Evolutionary conservation across 30 jellyfish, hydroid and myxozoan species (phyloP).

Genomic region (Rhopilema esculentum): DNA sequence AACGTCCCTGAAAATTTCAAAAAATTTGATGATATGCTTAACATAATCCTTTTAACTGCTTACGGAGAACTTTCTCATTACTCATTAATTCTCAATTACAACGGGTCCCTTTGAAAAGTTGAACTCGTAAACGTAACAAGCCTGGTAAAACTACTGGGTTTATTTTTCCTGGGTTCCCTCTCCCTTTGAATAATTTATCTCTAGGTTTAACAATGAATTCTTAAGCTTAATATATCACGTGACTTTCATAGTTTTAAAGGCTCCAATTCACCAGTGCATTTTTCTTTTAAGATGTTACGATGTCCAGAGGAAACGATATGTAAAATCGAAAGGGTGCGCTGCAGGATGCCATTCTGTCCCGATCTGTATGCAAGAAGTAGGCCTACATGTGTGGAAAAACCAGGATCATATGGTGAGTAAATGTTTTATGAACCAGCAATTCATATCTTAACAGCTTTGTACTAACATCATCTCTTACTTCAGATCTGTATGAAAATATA

Average conservation of each 20-base stretch:
- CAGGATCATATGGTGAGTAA: constrained; percentile 60
- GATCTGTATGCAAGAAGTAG: constrained; percentile 82
- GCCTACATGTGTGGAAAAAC: constrained; percentile 81
- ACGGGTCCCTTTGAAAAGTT: too few relatives aligned
- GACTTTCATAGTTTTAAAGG: not conserved
- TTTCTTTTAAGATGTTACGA: constrained; percentile 69
- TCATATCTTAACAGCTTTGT: not conserved
- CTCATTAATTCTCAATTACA: too few relatives aligned
- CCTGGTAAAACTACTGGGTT: too few relatives aligned
- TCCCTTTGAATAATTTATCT: not conserved
- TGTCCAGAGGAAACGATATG: constrained; percentile 84
- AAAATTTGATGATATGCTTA: too few relatives aligned
- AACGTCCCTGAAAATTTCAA: too few relatives aligned
- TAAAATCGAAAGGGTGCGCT: constrained; percentile 81
- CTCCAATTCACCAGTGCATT: not conserved
- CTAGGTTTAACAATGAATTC: not conserved
- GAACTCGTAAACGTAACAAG: too few relatives aligned
- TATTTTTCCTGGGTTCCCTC: too few relatives aligned
- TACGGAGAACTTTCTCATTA: too few relatives aligned
- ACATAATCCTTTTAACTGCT: too few relatives aligned
- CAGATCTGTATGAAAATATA: not conserved
- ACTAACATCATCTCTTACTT: not conserved
- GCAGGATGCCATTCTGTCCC: constrained; percentile 85
- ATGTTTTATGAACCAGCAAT: too few relatives aligned
- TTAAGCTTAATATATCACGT: not conserved